phyloP scores from a whole-genome alignment of 2,113 vertebrate genomes.

The Heteronetta atricapilla region DNA sequence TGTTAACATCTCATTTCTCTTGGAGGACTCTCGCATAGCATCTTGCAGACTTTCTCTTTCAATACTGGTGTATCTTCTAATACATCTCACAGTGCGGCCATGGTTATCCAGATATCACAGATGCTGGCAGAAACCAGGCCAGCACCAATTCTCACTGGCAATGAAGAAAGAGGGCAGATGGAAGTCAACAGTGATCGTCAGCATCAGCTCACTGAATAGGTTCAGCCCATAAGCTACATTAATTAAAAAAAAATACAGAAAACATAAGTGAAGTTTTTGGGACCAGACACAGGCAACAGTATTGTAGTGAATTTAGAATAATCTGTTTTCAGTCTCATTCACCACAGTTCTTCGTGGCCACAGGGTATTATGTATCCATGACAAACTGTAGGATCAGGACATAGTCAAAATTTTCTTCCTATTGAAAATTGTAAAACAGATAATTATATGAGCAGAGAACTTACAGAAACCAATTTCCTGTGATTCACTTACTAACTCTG shows the following conservation, averaged over 20 bases:
- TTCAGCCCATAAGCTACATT: background rate
- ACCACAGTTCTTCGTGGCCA: background rate
- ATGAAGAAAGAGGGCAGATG: background rate
- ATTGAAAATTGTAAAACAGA: background rate
- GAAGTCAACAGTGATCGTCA: background rate
- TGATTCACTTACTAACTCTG: background rate
- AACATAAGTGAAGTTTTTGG: background rate
- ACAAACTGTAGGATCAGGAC: background rate
- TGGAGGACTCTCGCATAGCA: background rate
- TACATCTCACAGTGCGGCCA: background rate
- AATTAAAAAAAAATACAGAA: background rate
- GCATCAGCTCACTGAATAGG: background rate
- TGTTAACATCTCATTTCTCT: background rate
- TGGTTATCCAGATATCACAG: background rate
- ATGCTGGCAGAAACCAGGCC: background rate
- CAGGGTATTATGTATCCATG: background rate
- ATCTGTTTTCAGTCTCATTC: background rate
- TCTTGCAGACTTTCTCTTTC: background rate
- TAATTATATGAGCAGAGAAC: background rate
- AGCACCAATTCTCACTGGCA: background rate
- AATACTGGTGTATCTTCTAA: background rate
- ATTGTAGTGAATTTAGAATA: background rate
- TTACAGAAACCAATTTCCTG: background rate
- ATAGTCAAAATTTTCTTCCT: background rate
- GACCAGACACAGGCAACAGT: background rate